Conservation (phyloP, 1,140 invertebrate species). For the Drosophila pseudoananassae region DNA sequence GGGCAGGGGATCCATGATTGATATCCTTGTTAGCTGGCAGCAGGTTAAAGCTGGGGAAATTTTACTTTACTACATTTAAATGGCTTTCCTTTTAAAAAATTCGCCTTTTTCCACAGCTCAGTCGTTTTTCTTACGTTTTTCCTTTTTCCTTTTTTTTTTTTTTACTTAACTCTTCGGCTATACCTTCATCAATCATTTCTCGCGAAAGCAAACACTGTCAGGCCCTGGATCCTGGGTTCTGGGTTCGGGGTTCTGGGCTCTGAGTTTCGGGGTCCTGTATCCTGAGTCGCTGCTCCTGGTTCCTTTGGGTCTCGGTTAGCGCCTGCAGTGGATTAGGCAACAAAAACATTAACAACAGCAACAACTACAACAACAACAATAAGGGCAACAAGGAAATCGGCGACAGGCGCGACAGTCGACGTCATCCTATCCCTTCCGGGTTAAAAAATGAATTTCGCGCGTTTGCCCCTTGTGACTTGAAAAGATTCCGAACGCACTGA, state of each 20-base stretch:
- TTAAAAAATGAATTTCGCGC: conserved; percentile 80
- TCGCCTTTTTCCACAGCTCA: conserved; percentile 11
- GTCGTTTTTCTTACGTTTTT: conserved; percentile 1
- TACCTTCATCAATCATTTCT: conserved; percentile 80
- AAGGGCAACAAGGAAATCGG: conserved; percentile 24
- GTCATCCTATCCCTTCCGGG: conserved; percentile 71
- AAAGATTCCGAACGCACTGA: conserved; percentile 59
- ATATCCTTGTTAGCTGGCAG: conserved; percentile 19
- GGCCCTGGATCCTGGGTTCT: conserved; percentile 43
- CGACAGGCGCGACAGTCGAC: conserved; percentile 32
- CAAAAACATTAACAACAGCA: conserved; percentile 6
- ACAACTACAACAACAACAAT: background rate
- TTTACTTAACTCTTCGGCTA: conserved; percentile 60
- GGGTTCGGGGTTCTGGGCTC: conserved; percentile 32
- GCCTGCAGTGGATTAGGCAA: conserved; percentile 76
- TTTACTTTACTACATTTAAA: conserved; percentile 66
- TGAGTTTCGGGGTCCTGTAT: conserved; percentile 2
- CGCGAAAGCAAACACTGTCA: conserved; percentile 62
- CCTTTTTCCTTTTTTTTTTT: conserved; percentile 22
- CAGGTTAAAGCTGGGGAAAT: conserved; percentile 47
- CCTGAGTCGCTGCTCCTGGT: conserved; percentile 17
- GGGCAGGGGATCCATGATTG: conserved; percentile 11
- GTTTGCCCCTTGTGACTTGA: conserved; percentile 56
- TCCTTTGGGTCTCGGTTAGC: conserved; percentile 50
- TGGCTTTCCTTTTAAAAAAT: conserved; percentile 50